A percentile compares a stretch with the other conserved stretches of the same genome.
Conservation (phyloP, 2,888 invertebrate genomes). For the Listrodromus nycthemerus region DNA sequence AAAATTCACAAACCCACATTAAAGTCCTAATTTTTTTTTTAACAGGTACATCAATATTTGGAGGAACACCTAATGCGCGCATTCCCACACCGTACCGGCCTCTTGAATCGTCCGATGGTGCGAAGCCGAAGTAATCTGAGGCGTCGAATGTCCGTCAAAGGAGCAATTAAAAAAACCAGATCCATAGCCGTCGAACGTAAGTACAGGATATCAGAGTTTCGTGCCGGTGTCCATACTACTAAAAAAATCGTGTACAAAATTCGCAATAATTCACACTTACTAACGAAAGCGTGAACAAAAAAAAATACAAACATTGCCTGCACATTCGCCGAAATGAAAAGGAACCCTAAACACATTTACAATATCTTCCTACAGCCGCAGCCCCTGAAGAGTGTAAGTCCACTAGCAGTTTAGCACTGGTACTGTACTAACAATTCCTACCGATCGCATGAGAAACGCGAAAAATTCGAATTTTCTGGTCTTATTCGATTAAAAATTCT, state of each 20-base stretch:
- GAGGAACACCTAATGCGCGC: conserved; percentile 94
- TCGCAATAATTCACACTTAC: conserved; percentile 10
- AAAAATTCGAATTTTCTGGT: not conserved
- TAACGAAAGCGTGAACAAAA: conserved; percentile 51
- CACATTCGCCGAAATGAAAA: conserved; percentile 70
- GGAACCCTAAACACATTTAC: conserved; percentile 68
- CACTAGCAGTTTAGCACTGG: conserved; percentile 19
- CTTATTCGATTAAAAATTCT: not conserved
- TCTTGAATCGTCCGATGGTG: conserved; percentile 86
- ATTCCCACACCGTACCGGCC: conserved; percentile 90
- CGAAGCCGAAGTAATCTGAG: conserved; percentile 86
- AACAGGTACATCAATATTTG: conserved; percentile 93
- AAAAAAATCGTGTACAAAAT: not conserved
- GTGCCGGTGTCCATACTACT: not conserved
- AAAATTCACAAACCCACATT: too few species aligned
- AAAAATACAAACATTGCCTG: conserved; percentile 54
- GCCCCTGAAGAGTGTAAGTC: conserved; percentile 80
- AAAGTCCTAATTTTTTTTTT: too few species aligned
- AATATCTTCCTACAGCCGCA: conserved; percentile 75
- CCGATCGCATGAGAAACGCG: not conserved
- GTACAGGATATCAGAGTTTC: conserved; percentile 79
- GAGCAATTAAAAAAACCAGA: conserved; percentile 96
- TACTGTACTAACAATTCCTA: conserved; percentile 5
- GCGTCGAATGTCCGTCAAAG: conserved; percentile 94
- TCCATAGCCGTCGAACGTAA: conserved; percentile 96